Evolutionary conservation across 2,888 invertebrate genomes (phyloP), one percentile per base, ranked within the genome.

Genomic region (Lapara coniferarum): DNA sequence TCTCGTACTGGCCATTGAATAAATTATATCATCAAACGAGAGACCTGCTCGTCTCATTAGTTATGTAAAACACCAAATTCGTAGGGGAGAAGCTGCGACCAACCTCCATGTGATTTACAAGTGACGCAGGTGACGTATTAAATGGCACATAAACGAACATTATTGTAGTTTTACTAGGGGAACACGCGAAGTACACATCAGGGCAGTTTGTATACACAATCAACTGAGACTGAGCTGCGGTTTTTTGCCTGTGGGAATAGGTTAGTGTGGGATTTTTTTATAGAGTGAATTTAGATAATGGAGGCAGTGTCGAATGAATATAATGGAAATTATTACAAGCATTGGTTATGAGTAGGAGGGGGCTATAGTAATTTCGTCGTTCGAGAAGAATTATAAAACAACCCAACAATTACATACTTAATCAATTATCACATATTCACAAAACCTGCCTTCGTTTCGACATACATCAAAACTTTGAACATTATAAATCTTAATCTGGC

Each of bases 191-290:
- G 5, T 14, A 7, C 49, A 19, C 49, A 63, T 49, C 63, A 12
- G 63, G 63, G 63, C 63, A 63, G 63, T 19, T 19, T 63, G 63
- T 63, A 56, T 19, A 63, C 46, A 63, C 46, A 63, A 46, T 63
- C 16, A 49, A 63, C 46, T 49, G 46, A 19, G 57, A 37, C 57
- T 2, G 1, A 55, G 55, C 19, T 55, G 19, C 4, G 19, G n/a
- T 49, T 13, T 46, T 13, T 37, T 0, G 37, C 37, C 37, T 37
- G 37, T 49, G 46, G 63, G 46, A 19, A 63, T 19, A 46, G 25
- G 19, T 1, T 25, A 14, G 30, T 37, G 14, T 57, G 56, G 16
- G 46, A 44, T 16, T 44, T 49, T 55, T 63, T 49, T 59, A 16
- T 59, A 44, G 13, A 51, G 12, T 10, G 10, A 6, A 0, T 6